phyloP scores from a whole-genome alignment of 1,140 invertebrate genomes.

The Drosophila funebris region DNA sequence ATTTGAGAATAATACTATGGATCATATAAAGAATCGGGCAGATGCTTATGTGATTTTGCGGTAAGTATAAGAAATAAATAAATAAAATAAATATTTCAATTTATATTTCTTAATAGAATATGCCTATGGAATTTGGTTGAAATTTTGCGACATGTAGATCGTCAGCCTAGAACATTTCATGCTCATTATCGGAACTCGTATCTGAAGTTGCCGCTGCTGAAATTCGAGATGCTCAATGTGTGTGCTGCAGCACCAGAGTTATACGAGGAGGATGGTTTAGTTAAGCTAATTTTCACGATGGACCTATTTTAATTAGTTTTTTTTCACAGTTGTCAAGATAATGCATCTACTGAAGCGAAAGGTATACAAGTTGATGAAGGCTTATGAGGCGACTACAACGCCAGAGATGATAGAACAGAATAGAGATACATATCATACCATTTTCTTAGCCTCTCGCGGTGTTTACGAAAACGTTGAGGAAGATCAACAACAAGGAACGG shows the following conservation, averaged over 20 bases:
- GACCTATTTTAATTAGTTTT: not conserved
- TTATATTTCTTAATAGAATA: constrained; percentile 27
- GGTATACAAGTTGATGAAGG: constrained; percentile 63
- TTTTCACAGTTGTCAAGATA: constrained; percentile 55
- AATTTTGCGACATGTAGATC: constrained; percentile 63
- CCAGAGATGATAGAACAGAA: not conserved
- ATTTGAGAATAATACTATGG: constrained; percentile 45
- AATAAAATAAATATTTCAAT: not conserved
- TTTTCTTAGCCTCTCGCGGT: constrained; percentile 45
- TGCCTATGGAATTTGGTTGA: constrained; percentile 69
- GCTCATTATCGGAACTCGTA: constrained; percentile 63
- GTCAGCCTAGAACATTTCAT: constrained; percentile 37
- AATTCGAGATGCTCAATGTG: constrained; percentile 73
- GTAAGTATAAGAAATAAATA: constrained; percentile 9
- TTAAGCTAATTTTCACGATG: not conserved
- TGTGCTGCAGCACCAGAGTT: constrained; percentile 53
- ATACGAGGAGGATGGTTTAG: constrained; percentile 71
- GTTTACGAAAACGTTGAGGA: constrained; percentile 18
- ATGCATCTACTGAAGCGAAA: constrained; percentile 65
- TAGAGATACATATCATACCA: constrained; percentile 54
- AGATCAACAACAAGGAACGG: constrained; percentile 16
- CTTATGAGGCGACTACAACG: constrained; percentile 24
- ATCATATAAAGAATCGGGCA: constrained; percentile 61
- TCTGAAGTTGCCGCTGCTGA: constrained; percentile 72
- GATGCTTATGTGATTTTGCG: constrained; percentile 64